phyloP scores from a whole-genome alignment of 2,888 invertebrate species.

The Pheosia gnoma region DNA sequence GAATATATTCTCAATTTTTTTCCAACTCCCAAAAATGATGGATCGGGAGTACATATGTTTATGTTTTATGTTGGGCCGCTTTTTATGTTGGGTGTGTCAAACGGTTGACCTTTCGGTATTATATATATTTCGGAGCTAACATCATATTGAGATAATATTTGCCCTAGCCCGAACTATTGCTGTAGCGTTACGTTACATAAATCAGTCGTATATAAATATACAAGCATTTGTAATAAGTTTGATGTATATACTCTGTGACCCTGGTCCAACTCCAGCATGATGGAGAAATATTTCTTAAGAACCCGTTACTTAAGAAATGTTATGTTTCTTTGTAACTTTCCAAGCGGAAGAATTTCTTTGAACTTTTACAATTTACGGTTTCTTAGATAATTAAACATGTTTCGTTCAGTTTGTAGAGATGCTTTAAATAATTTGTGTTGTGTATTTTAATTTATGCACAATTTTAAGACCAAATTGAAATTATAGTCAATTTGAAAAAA shows the following conservation, averaged over 20 bases:
- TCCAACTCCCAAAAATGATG: conserved; percentile 51
- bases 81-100: conserved; percentile 20
- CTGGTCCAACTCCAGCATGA: conserved; percentile 23
- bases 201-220: too few species aligned
- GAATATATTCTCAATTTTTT: conserved; percentile 79
- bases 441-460: too few species aligned
- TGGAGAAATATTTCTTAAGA: conserved; percentile 20
- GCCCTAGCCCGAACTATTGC: too few species aligned
- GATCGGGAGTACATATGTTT: conserved; percentile 31
- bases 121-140: conserved; percentile 21
- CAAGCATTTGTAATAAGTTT: conserved; percentile 12
- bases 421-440: too few species aligned
- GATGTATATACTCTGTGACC: conserved; percentile 10
- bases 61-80: conserved; percentile 30
- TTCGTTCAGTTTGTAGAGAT: neutral
- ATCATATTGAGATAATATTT: too few species aligned
- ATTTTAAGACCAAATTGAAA: too few species aligned
- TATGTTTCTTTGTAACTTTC: conserved; percentile 25
- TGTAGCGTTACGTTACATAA: too few species aligned
- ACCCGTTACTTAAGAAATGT: conserved; percentile 24
- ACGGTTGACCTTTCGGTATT: conserved; percentile 9
- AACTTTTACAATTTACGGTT: conserved; percentile 8
- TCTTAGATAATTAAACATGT: conserved; percentile 2
- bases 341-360: conserved; percentile 10
- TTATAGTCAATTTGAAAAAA: too few species aligned